Percentiles rank a stretch among this genome's conserved stretches.
Evolutionary conservation across 2,888 invertebrate genomes (phyloP).

Genomic region (Drosophila mimica): DNA sequence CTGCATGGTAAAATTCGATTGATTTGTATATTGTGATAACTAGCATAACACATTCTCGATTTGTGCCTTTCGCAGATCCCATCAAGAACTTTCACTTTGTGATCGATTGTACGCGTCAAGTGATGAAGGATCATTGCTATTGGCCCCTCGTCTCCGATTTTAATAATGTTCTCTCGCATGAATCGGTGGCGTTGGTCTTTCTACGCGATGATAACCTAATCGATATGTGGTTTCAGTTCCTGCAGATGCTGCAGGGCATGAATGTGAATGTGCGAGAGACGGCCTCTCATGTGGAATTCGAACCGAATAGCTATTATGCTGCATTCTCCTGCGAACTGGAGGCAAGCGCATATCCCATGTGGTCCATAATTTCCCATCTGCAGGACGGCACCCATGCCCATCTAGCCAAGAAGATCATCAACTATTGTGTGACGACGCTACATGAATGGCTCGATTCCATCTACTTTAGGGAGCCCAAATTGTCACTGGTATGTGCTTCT

Average conservation of each 20-base stretch:
- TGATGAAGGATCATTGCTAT: conserved; percentile 99
- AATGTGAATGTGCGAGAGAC: conserved; percentile 97
- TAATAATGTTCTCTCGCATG: conserved; percentile 97
- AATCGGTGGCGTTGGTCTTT: conserved; percentile 95
- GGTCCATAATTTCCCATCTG: conserved; percentile 96
- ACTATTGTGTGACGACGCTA: conserved; percentile 91
- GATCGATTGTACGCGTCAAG: conserved; percentile 95
- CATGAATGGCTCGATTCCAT: conserved; percentile 96
- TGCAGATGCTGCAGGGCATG: conserved; percentile 98
- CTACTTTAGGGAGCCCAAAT: conserved; percentile 89
- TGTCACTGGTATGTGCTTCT: conserved; percentile 81
- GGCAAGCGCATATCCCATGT: conserved; percentile 98
- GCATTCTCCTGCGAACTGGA: conserved; percentile 99
- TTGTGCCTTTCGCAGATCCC: conserved; percentile 86
- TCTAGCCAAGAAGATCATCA: conserved; percentile 91
- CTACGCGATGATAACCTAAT: conserved; percentile 95
- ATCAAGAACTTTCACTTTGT: conserved; percentile 94
- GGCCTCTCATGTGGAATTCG: conserved; percentile 97
- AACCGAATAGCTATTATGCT: conserved; percentile 98
- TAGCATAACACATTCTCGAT: background rate
- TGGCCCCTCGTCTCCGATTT: conserved; percentile 99
- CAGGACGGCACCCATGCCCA: conserved; percentile 90
- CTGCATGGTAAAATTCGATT: conserved; percentile 88
- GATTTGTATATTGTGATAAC: background rate
- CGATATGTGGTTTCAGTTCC: conserved; percentile 97